These are phyloP conservation scores for Euborellia annulipes DNA, from an alignment of 1,140 invertebrate genomes.

Conservation along the genomic window DNA sequence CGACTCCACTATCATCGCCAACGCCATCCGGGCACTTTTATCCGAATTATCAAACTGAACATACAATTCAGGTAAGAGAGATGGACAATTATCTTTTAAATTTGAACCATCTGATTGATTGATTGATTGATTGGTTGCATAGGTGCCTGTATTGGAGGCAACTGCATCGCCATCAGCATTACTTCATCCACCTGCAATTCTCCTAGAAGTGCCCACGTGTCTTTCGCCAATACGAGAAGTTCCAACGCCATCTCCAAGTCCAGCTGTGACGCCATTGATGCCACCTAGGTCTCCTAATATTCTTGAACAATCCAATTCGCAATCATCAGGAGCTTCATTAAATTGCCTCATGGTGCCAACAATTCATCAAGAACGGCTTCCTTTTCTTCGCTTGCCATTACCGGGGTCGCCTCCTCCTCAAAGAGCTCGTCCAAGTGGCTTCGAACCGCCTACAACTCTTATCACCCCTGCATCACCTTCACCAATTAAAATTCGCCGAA, in stretches of 20 bases:
- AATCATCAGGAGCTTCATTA: too few relatives aligned
- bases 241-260: conserved; percentile 39
- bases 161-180: conserved; percentile 30
- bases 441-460: conserved; percentile 1
- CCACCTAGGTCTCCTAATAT: too few relatives aligned
- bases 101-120: too few relatives aligned
- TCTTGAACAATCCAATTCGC: too few relatives aligned
- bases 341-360: conserved; percentile 43
- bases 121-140: too few relatives aligned
- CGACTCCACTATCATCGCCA: conserved; percentile 7
- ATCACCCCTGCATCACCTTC: conserved; percentile 21
- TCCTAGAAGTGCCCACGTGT: conserved; percentile 48
- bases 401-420: conserved; percentile 44
- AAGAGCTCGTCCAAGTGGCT: conserved; percentile 6
- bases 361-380: conserved; percentile 25
- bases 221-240: conserved; percentile 46
- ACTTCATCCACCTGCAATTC: conserved; percentile 46
- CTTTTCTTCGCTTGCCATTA: conserved; percentile 22
- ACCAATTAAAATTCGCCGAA: conserved; percentile 21
- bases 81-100: too few relatives aligned
- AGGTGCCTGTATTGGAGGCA: too few relatives aligned
- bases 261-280: conserved; percentile 49
- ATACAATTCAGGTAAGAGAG: too few relatives aligned
- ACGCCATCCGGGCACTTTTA: background rate
- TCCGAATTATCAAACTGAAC: too few relatives aligned